Percentiles rank a stretch among this genome's conserved stretches.
Conservation (phyloP, 2,888 invertebrate species). For the Latrodectus hesperus region DNA sequence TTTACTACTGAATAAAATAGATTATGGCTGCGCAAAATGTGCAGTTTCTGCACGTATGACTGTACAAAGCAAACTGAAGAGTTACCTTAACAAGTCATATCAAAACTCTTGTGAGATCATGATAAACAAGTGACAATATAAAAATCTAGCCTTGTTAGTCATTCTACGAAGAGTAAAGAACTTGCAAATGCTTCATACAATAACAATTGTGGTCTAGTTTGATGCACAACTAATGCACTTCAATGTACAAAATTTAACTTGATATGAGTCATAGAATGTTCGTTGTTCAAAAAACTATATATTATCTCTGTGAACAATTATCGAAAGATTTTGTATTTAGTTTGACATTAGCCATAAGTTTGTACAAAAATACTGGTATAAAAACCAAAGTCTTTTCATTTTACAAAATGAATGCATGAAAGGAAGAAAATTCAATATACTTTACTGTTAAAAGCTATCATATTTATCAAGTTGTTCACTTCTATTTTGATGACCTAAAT, state of each 20-base stretch:
- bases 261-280: conserved; percentile 23
- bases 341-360: conserved; percentile 19
- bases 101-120: conserved; percentile 44
- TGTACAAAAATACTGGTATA: conserved; percentile 52
- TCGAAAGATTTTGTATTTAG: conserved; percentile 1
- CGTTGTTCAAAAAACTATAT: conserved; percentile 25
- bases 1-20: conserved; percentile 33
- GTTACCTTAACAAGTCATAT: conserved; percentile 15
- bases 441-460: conserved; percentile 78
- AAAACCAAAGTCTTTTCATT: conserved; percentile 49
- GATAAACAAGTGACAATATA: conserved; percentile 37
- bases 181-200: conserved; percentile 15
- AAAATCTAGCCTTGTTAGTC: conserved; percentile 9
- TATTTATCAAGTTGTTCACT: conserved; percentile 96
- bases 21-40: conserved; percentile 22
- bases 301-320: conserved; percentile 20
- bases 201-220: conserved; percentile 28
- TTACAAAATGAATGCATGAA: conserved; percentile 19
- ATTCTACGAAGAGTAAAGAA: background rate
- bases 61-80: conserved; percentile 45
- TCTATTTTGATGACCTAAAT: conserved; percentile 82
- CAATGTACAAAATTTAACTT: conserved; percentile 18
- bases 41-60: conserved; percentile 35
- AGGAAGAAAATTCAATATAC: background rate
- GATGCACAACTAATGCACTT: conserved; percentile 23